Conservation (phyloP, 2,888 invertebrate genomes). For the Hipparchia sbordonii region DNA sequence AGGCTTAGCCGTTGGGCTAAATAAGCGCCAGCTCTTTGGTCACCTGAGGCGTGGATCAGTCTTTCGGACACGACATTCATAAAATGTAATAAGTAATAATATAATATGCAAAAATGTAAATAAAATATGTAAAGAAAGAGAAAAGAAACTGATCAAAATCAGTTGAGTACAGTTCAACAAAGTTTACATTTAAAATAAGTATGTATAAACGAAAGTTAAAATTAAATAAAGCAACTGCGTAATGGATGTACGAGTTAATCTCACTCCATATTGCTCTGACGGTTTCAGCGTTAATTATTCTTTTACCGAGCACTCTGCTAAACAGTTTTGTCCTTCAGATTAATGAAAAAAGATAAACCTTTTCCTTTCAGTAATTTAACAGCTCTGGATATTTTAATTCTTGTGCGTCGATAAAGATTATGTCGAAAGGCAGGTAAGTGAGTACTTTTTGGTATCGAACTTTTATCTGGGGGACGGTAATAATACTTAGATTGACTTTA, state of each 20-base stretch:
- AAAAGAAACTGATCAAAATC: background rate
- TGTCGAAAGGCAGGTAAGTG: background rate
- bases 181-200: background rate
- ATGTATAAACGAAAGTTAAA: conserved; percentile 3
- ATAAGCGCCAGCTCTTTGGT: too few species aligned
- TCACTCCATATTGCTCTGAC: conserved; percentile 11
- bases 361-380: conserved; percentile 24
- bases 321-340: conserved; percentile 22
- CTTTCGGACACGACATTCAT: too few species aligned
- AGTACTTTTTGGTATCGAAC: background rate
- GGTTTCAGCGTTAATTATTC: conserved; percentile 15
- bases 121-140: background rate
- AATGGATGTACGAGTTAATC: conserved; percentile 17
- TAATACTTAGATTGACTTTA: background rate
- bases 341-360: conserved; percentile 24
- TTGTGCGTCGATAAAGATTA: background rate
- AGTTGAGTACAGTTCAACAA: background rate
- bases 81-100: too few species aligned
- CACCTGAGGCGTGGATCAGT: too few species aligned
- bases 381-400: conserved; percentile 1
- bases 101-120: background rate
- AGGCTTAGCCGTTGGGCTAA: too few species aligned
- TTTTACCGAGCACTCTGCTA: conserved; percentile 11
- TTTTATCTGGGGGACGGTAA: background rate
- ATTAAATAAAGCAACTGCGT: conserved; percentile 6